Evolutionary conservation across 2,113 vertebrate species (phyloP).

Genomic region (Centropus bengalensis): DNA sequence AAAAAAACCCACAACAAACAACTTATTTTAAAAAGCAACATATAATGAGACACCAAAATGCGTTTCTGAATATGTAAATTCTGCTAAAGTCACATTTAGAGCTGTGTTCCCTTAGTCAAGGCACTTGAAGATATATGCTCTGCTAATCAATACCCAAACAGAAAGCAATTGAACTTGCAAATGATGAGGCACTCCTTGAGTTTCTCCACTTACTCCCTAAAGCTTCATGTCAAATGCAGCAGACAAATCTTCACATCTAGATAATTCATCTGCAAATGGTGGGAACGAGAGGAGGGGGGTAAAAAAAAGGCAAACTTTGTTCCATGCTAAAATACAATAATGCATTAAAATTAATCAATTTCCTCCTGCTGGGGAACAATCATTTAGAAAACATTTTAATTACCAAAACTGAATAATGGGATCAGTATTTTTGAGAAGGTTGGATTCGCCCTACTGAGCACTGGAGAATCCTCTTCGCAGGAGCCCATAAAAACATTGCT

Average conservation of each 20-base stretch:
- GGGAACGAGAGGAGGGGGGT: neutral
- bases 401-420: constrained; percentile 29
- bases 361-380: constrained; percentile 50
- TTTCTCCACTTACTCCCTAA: constrained; percentile 21
- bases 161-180: constrained; percentile 1
- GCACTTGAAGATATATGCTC: neutral
- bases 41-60: neutral
- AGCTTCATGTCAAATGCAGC: neutral
- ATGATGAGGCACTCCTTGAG: constrained; percentile 3
- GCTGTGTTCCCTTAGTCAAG: neutral
- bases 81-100: neutral
- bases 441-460: constrained; percentile 24
- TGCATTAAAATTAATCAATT: constrained; percentile 62
- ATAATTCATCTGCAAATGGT: constrained; percentile 56
- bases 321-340: constrained; percentile 57
- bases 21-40: neutral
- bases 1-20: neutral
- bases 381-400: constrained; percentile 64
- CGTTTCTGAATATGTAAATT: neutral
- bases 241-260: constrained; percentile 60
- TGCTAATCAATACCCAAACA: neutral
- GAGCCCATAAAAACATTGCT: constrained; percentile 34
- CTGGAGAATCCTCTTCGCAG: constrained; percentile 34
- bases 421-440: constrained; percentile 41
- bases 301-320: neutral